Conservation (phyloP, 2,797 vertebrate genomes). For the Chrysocyon brachyurus region DNA sequence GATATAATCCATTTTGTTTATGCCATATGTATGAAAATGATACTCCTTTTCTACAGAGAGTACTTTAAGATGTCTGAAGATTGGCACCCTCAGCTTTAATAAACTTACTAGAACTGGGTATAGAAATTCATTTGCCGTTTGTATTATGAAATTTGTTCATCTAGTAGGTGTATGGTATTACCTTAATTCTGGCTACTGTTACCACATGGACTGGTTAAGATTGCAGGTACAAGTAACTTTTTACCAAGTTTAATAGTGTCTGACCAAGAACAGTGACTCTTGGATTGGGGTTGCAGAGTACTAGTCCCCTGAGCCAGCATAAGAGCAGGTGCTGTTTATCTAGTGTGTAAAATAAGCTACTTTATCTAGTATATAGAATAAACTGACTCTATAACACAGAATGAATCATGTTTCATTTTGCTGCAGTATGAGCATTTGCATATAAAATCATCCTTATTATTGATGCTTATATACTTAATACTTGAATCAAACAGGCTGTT, state of each 20-base stretch:
- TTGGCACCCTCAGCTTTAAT: conserved; percentile 41
- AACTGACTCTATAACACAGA: background rate
- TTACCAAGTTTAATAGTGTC: background rate
- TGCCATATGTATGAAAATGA: conserved; percentile 43
- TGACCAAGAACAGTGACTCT: background rate
- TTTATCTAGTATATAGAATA: background rate
- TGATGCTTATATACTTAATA: background rate
- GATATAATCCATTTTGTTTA: conserved; percentile 26
- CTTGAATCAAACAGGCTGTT: background rate
- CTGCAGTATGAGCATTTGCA: background rate
- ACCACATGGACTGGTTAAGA: background rate
- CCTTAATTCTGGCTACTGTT: background rate
- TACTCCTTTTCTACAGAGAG: conserved; percentile 49
- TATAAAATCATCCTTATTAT: background rate
- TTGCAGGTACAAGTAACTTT: background rate
- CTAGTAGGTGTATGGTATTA: background rate
- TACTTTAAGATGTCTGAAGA: conserved; percentile 51
- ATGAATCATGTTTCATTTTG: background rate
- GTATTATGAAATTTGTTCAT: background rate
- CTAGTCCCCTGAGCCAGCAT: background rate
- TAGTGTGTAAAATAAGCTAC: background rate
- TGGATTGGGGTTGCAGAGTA: background rate
- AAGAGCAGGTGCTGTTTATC: background rate
- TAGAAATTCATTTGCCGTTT: conserved; percentile 53
- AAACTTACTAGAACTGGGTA: conserved; percentile 36